Conservation (phyloP, 2,113 vertebrate species). For the Leucoraja erinaceus region DNA sequence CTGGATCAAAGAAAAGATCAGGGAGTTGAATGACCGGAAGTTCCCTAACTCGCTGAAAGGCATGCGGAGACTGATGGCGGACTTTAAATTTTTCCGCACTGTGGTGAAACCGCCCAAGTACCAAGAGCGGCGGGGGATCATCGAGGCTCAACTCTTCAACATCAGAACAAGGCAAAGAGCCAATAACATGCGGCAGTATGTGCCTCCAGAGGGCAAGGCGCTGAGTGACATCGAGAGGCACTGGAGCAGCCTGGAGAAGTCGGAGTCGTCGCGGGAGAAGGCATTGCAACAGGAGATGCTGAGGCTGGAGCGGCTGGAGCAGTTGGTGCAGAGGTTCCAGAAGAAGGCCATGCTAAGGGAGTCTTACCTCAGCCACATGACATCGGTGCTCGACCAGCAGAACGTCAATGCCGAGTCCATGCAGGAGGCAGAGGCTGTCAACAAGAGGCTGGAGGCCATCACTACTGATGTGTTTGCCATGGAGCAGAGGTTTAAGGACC, state of each 20-base stretch:
- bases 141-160: slow-evolving; percentile 75
- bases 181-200: slow-evolving; percentile 69
- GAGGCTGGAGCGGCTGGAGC: slow-evolving; percentile 72
- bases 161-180: slow-evolving; percentile 69
- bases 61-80: slow-evolving; percentile 65
- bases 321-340: slow-evolving; percentile 68
- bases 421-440: slow-evolving; percentile 58
- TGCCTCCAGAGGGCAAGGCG: slow-evolving; percentile 61
- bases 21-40: slow-evolving; percentile 60
- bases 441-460: slow-evolving; percentile 71
- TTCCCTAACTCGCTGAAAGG: slow-evolving; percentile 76
- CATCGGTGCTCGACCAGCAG: slow-evolving; percentile 60
- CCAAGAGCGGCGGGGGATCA: slow-evolving; percentile 69
- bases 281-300: slow-evolving; percentile 66
- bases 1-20: slow-evolving; percentile 73
- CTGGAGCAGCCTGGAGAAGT: slow-evolving; percentile 68
- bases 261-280: slow-evolving; percentile 58
- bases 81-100: slow-evolving; percentile 73
- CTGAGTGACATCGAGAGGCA: slow-evolving; percentile 67
- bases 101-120: slow-evolving; percentile 81
- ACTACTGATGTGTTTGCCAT: slow-evolving; percentile 67
- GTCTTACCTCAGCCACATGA: slow-evolving; percentile 67
- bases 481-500: slow-evolving; percentile 66
- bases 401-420: slow-evolving; percentile 51
- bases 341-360: slow-evolving; percentile 74